phyloP scores from a whole-genome alignment of 2,113 vertebrate genomes.

The Eleginops maclovinus region DNA sequence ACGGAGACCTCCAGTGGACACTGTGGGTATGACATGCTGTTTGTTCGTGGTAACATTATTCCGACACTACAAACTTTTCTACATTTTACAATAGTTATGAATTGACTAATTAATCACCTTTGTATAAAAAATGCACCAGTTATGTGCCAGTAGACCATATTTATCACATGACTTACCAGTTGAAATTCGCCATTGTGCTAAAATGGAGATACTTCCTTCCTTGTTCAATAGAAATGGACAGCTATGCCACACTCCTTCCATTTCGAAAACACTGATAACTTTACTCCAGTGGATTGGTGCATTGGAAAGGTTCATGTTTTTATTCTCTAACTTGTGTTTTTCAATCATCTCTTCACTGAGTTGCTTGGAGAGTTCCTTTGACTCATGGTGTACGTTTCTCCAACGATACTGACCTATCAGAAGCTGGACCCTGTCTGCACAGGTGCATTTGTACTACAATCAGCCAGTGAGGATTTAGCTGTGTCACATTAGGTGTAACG shows the following conservation, averaged over 20 bases:
- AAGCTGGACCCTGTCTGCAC: background rate
- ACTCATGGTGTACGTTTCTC: background rate
- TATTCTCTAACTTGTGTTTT: background rate
- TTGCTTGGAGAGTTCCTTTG: background rate
- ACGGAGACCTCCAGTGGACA: slow-evolving; percentile 83
- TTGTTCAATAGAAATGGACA: background rate
- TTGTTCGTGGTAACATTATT: background rate
- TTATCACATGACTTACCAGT: background rate
- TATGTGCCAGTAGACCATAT: background rate
- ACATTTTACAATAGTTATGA: no score
- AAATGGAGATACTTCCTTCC: background rate
- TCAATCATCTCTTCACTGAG: background rate
- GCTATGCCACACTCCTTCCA: background rate
- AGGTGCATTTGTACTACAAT: background rate
- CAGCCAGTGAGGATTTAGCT: background rate
- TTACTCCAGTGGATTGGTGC: background rate
- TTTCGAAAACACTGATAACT: background rate
- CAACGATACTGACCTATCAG: background rate
- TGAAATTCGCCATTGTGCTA: background rate
- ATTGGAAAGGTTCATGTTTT: background rate
- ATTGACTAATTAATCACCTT: background rate
- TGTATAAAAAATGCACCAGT: background rate
- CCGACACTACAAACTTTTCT: background rate
- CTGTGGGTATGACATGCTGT: background rate
- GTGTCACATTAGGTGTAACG: background rate